Percentiles rank a stretch among this genome's conserved stretches.
Conservation (phyloP, 1,140 invertebrate species). For the Dysdera silvatica region DNA sequence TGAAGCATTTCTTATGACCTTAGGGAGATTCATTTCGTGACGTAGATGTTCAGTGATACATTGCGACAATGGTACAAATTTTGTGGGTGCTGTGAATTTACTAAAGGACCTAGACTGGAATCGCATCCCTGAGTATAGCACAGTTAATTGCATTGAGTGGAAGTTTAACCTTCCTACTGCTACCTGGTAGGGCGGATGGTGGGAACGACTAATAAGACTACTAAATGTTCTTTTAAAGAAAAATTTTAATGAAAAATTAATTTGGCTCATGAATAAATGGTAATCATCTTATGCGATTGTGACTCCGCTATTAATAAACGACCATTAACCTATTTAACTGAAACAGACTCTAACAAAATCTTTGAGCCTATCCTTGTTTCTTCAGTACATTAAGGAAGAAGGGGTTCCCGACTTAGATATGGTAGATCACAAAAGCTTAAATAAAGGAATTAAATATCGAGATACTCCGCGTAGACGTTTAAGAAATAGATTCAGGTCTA, state of each 20-base stretch:
- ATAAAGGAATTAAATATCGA: too few species aligned
- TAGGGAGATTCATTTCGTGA: slow-evolving; percentile 42
- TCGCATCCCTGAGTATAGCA: neutral
- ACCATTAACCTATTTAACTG: neutral
- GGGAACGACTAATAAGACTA: neutral
- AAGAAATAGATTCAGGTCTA: too few species aligned
- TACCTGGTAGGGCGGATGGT: neutral
- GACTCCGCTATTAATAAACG: neutral
- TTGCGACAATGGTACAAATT: slow-evolving; percentile 43
- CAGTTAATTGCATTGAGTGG: neutral
- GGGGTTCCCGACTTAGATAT: too few species aligned
- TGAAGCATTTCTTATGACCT: slow-evolving; percentile 39
- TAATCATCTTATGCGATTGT: neutral
- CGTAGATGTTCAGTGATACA: slow-evolving; percentile 35
- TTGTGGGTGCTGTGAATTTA: slow-evolving; percentile 32
- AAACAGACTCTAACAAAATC: neutral
- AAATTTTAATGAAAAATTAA: neutral
- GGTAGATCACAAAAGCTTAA: too few species aligned
- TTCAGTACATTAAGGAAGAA: too few species aligned
- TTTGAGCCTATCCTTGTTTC: neutral
- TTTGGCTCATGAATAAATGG: neutral
- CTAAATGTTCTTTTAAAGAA: neutral
- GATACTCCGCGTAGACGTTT: too few species aligned
- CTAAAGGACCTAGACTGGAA: neutral
- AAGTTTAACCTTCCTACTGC: neutral